Conservation (phyloP, 2,888 invertebrate species). For the Leucoptera coffeella region DNA sequence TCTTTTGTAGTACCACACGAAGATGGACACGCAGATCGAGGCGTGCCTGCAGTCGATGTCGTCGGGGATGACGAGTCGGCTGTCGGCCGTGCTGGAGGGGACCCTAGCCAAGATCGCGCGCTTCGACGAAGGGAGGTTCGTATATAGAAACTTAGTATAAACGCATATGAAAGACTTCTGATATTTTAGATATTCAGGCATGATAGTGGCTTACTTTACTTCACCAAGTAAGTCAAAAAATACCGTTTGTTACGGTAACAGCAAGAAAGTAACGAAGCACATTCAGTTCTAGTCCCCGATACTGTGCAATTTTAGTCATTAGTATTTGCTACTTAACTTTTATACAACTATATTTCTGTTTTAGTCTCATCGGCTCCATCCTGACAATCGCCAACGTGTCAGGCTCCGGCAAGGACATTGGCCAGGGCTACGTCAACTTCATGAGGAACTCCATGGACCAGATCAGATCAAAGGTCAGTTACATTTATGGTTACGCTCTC, state of each 20-base stretch:
- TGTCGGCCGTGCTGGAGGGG: conserved; percentile 89
- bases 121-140: conserved; percentile 96
- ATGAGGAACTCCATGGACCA: conserved; percentile 97
- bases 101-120: conserved; percentile 89
- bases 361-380: conserved; percentile 42
- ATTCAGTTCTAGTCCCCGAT: no score
- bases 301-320: no score
- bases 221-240: no score
- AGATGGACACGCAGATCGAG: conserved; percentile 96
- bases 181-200: no score
- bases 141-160: no score
- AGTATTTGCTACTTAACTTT: no score
- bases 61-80: conserved; percentile 85
- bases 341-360: no score
- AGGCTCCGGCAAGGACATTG: conserved; percentile 93
- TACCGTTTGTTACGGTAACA: no score
- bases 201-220: no score
- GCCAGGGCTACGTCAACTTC: conserved; percentile 97
- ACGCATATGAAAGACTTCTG: no score
- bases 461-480: conserved; percentile 84
- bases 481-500: neutral
- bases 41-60: conserved; percentile 89
- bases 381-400: conserved; percentile 71
- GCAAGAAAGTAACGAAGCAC: no score
- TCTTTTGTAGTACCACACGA: conserved; percentile 97